Percentiles rank a stretch among this genome's conserved stretches.
Evolutionary conservation across 2,113 vertebrate species (phyloP).

Genomic region (Accipiter cooperii): DNA sequence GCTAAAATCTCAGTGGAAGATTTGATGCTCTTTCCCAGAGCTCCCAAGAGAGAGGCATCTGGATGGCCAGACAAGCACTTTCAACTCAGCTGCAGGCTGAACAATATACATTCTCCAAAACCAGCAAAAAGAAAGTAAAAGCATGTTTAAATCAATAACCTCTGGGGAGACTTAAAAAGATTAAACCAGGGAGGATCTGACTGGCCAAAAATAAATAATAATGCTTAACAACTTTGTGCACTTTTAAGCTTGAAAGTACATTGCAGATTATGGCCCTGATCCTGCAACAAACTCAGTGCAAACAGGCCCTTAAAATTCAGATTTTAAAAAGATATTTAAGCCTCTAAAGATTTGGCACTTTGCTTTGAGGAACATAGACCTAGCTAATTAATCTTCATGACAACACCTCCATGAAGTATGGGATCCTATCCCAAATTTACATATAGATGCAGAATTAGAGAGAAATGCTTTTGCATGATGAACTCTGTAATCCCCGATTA

Average conservation of each 20-base stretch:
- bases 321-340: not conserved
- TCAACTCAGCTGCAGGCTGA: slow-evolving; percentile 14
- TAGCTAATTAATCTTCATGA: slow-evolving; percentile 17
- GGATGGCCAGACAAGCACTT: not conserved
- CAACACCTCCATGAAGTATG: not conserved
- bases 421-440: not conserved
- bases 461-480: not conserved
- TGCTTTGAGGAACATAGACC: not conserved
- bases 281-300: not conserved
- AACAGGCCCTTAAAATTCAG: not conserved
- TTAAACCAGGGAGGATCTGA: not conserved
- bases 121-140: slow-evolving; percentile 18
- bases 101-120: not conserved
- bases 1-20: not conserved
- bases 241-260: not conserved
- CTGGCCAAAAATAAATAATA: slow-evolving; percentile 11
- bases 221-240: not conserved
- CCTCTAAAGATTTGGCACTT: not conserved
- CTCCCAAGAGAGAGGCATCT: not conserved
- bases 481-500: not conserved
- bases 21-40: not conserved
- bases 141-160: slow-evolving; percentile 32
- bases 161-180: slow-evolving; percentile 20
- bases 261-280: not conserved
- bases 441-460: slow-evolving; percentile 1